Percentiles rank a stretch among this genome's conserved stretches.
phyloP scores from a whole-genome alignment of 2,113 vertebrate genomes.

The Tringa solitaria region DNA sequence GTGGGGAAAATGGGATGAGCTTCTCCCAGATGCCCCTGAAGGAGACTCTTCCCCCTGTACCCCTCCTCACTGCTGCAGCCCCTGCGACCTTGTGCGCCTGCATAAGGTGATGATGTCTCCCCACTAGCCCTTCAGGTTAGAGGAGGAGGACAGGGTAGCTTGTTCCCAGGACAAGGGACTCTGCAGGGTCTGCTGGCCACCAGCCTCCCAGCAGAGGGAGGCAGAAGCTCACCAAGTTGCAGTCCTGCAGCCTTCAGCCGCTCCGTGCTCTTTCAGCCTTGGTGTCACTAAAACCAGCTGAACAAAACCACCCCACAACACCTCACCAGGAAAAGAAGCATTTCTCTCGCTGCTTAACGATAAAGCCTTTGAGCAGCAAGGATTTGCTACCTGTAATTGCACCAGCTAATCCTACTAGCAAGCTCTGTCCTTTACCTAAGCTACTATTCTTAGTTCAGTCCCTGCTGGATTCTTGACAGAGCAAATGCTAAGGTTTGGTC shows the following conservation, averaged over 20 bases:
- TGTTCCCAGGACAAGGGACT: not conserved
- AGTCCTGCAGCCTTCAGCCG: not conserved
- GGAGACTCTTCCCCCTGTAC: not conserved
- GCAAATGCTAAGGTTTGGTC: not conserved
- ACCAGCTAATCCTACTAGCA: not conserved
- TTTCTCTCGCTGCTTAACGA: not conserved
- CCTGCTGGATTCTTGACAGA: not conserved
- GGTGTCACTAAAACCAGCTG: not conserved
- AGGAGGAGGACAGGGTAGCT: not conserved
- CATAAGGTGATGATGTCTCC: not conserved
- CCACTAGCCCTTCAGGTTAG: accelerated
- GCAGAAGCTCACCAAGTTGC: not conserved
- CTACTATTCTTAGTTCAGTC: not conserved
- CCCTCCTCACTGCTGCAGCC: not conserved
- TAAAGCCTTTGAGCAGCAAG: not conserved
- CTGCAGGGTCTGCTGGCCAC: not conserved
- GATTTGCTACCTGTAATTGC: constrained; percentile 24
- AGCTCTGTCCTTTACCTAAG: not conserved
- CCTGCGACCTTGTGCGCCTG: not conserved
- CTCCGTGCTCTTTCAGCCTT: not conserved
- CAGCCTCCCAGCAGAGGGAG: constrained; percentile 46
- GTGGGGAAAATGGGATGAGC: not conserved
- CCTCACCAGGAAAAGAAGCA: not conserved
- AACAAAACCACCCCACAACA: not conserved
- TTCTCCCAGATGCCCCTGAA: not conserved